These are phyloP conservation scores for Saccopteryx bilineata DNA, from an alignment of 2,113 vertebrate genomes.

Conservation along the genomic window DNA sequence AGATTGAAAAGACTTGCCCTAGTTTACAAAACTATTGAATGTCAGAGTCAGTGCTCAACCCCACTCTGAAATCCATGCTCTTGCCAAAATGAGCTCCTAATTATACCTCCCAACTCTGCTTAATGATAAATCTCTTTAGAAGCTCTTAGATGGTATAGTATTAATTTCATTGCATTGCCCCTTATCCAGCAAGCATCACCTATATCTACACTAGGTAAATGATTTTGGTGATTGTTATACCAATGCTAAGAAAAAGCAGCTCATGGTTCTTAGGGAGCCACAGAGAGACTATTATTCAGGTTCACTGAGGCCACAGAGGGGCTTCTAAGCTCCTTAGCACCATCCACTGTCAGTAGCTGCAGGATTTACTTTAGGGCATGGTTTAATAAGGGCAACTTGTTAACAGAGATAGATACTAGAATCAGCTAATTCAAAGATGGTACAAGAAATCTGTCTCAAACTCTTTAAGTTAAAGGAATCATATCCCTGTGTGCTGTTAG, in stretches of 20 bases:
- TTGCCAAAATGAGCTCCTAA: neutral
- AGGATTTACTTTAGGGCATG: slow-evolving; percentile 47
- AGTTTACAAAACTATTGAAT: neutral
- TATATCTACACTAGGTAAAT: neutral
- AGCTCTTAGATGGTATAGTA: neutral
- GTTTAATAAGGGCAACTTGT: slow-evolving; percentile 67
- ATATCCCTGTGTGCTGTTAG: neutral
- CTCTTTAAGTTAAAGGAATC: slow-evolving; percentile 3
- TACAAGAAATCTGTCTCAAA: slow-evolving; percentile 38
- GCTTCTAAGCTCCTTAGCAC: neutral
- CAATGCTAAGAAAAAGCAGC: neutral
- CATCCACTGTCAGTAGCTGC: neutral
- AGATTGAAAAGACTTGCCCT: neutral
- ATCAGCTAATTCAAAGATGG: slow-evolving; percentile 34
- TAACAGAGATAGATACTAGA: slow-evolving; percentile 31
- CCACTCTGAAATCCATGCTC: neutral
- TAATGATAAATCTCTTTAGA: neutral
- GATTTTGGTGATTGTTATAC: neutral
- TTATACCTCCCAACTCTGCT: neutral
- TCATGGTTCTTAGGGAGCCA: neutral
- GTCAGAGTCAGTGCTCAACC: neutral
- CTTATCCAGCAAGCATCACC: neutral
- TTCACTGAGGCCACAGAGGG: slow-evolving; percentile 5
- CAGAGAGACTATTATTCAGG: slow-evolving; percentile 39
- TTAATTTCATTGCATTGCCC: neutral